Conservation (phyloP, 2,797 vertebrate genomes). For the Coluber constrictor region DNA sequence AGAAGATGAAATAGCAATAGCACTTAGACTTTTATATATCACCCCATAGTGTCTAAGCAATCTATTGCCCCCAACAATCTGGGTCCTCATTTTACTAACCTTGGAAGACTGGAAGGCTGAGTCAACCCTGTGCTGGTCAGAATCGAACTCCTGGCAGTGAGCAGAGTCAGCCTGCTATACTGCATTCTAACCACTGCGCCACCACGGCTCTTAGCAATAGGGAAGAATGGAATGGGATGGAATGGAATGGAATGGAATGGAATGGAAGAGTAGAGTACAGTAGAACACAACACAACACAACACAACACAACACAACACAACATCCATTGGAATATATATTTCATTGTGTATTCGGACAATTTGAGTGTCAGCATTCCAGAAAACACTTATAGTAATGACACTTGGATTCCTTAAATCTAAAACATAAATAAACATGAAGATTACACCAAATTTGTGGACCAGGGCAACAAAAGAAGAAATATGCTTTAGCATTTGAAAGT, state of each 20-base stretch:
- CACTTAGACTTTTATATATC: background rate
- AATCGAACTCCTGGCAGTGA: background rate
- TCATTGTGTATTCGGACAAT: background rate
- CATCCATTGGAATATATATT: background rate
- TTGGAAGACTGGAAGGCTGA: background rate
- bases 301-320: too few species aligned
- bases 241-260: background rate
- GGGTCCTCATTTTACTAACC: background rate
- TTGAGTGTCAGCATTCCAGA: background rate
- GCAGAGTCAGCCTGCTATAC: background rate
- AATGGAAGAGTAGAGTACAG: too few species aligned
- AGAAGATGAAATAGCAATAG: background rate
- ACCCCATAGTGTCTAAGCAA: background rate
- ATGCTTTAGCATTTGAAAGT: background rate
- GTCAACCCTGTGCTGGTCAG: background rate
- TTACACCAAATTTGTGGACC: background rate
- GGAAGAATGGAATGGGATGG: too few species aligned
- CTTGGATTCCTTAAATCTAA: background rate
- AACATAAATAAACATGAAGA: background rate
- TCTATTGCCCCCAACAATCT: background rate
- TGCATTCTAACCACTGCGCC: background rate
- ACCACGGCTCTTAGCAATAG: too few species aligned
- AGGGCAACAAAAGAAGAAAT: too few species aligned
- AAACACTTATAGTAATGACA: background rate
- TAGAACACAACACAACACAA: rapidly evolving